phyloP scores from a whole-genome alignment of 2,888 invertebrate species.

The Smittia aterrima region DNA sequence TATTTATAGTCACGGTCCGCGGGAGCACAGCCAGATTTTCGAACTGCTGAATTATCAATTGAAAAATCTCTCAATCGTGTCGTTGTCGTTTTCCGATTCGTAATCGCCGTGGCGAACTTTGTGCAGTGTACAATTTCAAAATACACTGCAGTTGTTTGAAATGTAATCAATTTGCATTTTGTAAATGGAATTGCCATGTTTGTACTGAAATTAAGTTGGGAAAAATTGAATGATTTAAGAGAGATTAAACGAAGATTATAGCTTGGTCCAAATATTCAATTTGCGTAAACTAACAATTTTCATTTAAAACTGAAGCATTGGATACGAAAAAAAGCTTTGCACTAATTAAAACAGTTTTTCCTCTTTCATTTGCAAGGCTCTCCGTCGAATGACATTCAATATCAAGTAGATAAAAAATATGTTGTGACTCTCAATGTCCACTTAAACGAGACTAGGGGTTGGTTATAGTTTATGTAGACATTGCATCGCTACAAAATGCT shows the following conservation, averaged over 20 bases:
- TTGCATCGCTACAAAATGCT: too few relatives aligned
- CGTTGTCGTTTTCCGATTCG: too few relatives aligned
- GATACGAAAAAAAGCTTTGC: background rate
- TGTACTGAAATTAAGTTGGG: background rate
- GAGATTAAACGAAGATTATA: constrained; percentile 10
- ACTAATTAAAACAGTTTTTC: background rate
- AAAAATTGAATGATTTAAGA: background rate
- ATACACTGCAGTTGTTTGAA: background rate
- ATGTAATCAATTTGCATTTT: constrained; percentile 14
- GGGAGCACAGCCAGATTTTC: too few relatives aligned
- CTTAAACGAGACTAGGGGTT: background rate
- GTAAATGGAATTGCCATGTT: constrained; percentile 1
- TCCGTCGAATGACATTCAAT: background rate
- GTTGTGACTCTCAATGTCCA: background rate
- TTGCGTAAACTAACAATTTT: constrained; percentile 11
- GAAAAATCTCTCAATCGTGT: too few relatives aligned
- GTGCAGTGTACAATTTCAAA: background rate
- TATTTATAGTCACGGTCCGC: too few relatives aligned
- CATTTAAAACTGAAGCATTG: background rate
- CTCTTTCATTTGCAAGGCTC: background rate
- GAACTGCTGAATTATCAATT: too few relatives aligned
- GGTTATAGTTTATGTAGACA: too few relatives aligned
- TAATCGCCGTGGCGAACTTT: too few relatives aligned
- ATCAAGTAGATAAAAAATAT: background rate
- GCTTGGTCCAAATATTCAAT: background rate